Evolutionary conservation across 2,113 vertebrate species (phyloP), one percentile per base, ranked within the genome.

Genomic region (Entelurus aequoreus): DNA sequence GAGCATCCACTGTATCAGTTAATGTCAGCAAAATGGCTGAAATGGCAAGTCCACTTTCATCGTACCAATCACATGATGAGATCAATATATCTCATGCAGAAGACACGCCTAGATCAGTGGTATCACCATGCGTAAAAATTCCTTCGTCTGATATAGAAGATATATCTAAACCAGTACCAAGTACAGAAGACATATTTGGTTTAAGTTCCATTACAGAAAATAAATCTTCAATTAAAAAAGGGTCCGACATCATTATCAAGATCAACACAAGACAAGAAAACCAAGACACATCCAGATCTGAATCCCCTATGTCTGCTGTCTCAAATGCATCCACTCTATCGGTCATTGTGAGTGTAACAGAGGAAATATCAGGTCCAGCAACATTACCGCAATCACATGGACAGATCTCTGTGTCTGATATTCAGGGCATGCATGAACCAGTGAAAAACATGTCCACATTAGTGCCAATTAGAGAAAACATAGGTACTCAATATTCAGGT

Each of bases 191-290:
- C 38, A 46, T 14, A 44, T 57, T 7, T 10, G 54, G 9, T 42
- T 21, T 6, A 21, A 40, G n/a, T 19, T 3, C 10, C 44, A n/a
- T 44, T 19, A 21, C 16, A 21, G 55, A 57, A 57, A 19, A 15
- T 9, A 57, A 10, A 21, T 57, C 55, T 11, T 57, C 55, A 44
- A 44, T 57, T 13, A 44, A 44, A 44, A 57, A 12, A 57, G 40
- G 55, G 10, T 57, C 55, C 7, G 55, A 57, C 40, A 57, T 57
- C 40, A 46, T 44, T 11, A 44, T 57, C 55, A 57, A 44, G 11
- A 21, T 57, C 55, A 56, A 56, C 37, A 57, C 55, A 44, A 57
- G 16, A 57, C 38, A 46, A 44, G 55, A 57, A 44, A 44, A 40
- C 16, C 55, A 44, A 42, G 55, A 57, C 19, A 21, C 16, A 57